Evolutionary conservation across 2,888 invertebrate genomes (phyloP), one percentile per base, ranked within the genome.

Genomic region (Eilema griseolum): DNA sequence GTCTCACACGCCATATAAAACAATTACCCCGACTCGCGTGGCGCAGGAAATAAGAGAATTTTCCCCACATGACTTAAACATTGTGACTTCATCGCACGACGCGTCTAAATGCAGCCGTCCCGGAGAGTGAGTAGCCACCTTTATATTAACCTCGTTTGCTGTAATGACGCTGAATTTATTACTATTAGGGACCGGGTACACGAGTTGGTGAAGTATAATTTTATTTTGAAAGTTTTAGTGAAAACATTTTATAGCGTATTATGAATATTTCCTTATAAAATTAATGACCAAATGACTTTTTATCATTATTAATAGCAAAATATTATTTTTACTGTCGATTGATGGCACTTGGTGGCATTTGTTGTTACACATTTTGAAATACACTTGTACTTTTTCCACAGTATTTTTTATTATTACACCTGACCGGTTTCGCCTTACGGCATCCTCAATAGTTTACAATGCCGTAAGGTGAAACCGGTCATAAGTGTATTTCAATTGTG

Each of bases 141-240:
- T 85, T 79, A 83, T 86, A 87, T 87, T 88, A 87, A 86, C 86
- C 86, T 89, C 88, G 85, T 89, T 89, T 85, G 81, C 76, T 62
- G 84, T 84, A 88, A 89, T 84, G 86, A 83, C 83, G 74, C 71
- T 78, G 76, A 85, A 89, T 89, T 87, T 88, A 89, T 89, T 87
- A 86, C 80, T 80, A 78, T 77, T 78, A 80, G 77, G 75, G 75
- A 66, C 31, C 72, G 63, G 76, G 24, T 69, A 73, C 80, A 82
- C 67, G 63, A 59, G 59, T 59, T 64, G n/a, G 24, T 46, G 64
- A 70, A 71, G 26, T 20, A 20, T 4, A 70, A 74, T 62, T 60
- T 71, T 63, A 67, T 56, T 63, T 63, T 72, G 66, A 74, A n/a
- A 28, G 57, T 59, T 69, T 57, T n/a, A n/a, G 24, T 62, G 31